Evolutionary conservation across 2,113 vertebrate genomes (phyloP).

Genomic region (Canis aureus): DNA sequence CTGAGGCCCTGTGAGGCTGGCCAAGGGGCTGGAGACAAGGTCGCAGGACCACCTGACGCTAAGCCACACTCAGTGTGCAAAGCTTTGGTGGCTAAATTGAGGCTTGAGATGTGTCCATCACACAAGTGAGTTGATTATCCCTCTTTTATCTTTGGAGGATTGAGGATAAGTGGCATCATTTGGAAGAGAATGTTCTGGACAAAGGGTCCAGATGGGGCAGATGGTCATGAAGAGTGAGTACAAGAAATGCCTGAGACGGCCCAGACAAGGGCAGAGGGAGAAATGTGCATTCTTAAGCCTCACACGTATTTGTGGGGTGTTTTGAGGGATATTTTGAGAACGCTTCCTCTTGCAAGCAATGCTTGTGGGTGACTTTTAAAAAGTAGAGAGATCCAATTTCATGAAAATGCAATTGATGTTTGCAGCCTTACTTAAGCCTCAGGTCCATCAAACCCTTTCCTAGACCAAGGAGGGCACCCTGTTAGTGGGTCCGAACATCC

Average conservation of each 20-base stretch:
- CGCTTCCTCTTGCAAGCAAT: neutral
- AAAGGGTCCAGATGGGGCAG: neutral
- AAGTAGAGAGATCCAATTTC: neutral
- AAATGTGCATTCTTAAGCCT: neutral
- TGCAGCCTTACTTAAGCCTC: neutral
- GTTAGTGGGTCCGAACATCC: accelerated
- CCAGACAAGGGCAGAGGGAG: neutral
- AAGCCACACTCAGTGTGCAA: accelerated
- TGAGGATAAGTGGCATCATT: neutral
- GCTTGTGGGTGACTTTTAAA: neutral
- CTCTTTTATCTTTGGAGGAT: neutral
- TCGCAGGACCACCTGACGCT: accelerated
- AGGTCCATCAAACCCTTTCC: neutral
- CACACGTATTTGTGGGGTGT: neutral
- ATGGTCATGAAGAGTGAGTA: accelerated
- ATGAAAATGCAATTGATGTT: neutral
- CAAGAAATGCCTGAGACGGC: neutral
- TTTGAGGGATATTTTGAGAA: neutral
- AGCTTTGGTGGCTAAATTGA: neutral
- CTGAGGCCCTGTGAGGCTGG: neutral
- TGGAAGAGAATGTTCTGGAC: neutral
- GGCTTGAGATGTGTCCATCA: accelerated
- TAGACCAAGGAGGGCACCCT: neutral
- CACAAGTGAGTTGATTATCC: accelerated
- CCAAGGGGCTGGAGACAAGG: neutral